Evolutionary conservation across 2,888 invertebrate genomes (phyloP).

Genomic region (Nephrotoma flavescens): DNA sequence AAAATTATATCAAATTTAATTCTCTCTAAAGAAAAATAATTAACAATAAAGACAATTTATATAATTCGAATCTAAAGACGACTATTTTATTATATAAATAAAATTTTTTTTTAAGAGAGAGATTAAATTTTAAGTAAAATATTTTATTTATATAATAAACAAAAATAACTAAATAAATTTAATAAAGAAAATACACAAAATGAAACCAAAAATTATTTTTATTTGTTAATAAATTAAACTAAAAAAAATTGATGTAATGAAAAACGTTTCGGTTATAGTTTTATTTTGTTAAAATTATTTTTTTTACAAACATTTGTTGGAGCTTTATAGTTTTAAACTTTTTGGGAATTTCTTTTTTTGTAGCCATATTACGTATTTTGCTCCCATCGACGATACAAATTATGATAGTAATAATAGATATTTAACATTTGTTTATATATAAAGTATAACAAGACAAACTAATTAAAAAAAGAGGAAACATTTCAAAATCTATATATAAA

Average conservation of each 20-base stretch:
- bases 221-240: not conserved
- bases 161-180: not conserved
- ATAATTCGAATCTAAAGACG: not conserved
- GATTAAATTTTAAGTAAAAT: not conserved
- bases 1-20: not conserved
- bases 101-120: not conserved
- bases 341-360: not conserved
- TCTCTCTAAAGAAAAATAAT: not conserved
- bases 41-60: not conserved
- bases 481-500: not conserved
- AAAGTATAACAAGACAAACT: not conserved
- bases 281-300: not conserved
- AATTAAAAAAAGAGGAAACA: not conserved
- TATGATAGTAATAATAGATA: slow-evolving; percentile 1
- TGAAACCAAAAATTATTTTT: not conserved
- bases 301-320: not conserved
- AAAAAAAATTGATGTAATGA: not conserved
- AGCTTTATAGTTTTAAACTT: not conserved
- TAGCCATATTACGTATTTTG: not conserved
- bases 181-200: not conserved
- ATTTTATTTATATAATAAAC: not conserved
- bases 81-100: not conserved
- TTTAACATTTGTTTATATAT: not conserved
- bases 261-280: not conserved
- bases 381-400: slow-evolving; percentile 2